Percentiles rank a stretch among this genome's conserved stretches.
phyloP scores from a whole-genome alignment of 1,140 invertebrate species.

The Berghia stephanieae region DNA sequence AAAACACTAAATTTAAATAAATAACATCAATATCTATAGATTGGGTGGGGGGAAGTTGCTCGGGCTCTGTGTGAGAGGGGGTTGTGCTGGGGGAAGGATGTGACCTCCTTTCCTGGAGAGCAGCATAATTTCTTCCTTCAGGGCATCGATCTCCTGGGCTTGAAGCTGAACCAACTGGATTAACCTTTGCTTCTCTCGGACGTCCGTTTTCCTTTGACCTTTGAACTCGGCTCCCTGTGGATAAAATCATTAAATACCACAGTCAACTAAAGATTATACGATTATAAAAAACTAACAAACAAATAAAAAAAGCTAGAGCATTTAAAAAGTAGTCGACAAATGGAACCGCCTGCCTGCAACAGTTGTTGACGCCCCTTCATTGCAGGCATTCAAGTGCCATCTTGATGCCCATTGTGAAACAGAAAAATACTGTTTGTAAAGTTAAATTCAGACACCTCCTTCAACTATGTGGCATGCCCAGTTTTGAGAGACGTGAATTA shows the following conservation, averaged over 20 bases:
- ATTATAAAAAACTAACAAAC: too few species aligned
- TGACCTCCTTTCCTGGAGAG: conserved; percentile 66
- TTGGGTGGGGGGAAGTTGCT: conserved; percentile 43
- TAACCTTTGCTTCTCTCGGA: conserved; percentile 61
- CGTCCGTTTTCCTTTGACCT: conserved; percentile 58
- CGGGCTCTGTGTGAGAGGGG: conserved; percentile 57
- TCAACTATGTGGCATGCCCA: too few species aligned
- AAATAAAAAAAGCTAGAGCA: too few species aligned
- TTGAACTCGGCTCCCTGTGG: conserved; percentile 65
- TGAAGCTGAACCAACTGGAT: conserved; percentile 66
- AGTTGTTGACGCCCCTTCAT: too few species aligned
- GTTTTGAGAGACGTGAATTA: too few species aligned
- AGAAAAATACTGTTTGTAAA: too few species aligned
- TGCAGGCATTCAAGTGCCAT: too few species aligned
- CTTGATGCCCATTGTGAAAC: too few species aligned
- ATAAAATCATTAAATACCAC: conserved; percentile 15
- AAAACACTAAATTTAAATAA: not conserved
- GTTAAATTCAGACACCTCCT: too few species aligned
- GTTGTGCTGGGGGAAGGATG: conserved; percentile 64
- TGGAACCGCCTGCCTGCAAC: too few species aligned
- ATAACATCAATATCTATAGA: not conserved
- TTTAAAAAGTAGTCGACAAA: too few species aligned
- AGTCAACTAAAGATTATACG: too few species aligned
- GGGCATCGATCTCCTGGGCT: conserved; percentile 65
- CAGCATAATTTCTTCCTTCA: conserved; percentile 66